Percentiles rank a stretch among this genome's conserved stretches.
These are phyloP conservation scores for Drosophila anomalata DNA, from an alignment of 2,888 invertebrate genomes.

Conservation along the genomic window DNA sequence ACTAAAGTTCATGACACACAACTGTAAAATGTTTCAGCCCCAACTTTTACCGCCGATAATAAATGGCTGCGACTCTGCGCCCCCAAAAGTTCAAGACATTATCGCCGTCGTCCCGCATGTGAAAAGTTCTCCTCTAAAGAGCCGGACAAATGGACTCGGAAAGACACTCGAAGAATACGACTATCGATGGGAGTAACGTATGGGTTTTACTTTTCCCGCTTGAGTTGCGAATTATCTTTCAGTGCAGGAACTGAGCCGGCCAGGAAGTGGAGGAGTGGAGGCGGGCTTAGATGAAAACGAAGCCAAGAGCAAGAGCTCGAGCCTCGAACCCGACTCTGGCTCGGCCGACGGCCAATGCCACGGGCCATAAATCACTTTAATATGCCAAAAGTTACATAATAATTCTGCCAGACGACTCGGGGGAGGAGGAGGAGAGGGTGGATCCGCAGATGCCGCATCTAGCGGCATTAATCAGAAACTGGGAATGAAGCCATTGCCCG, in stretches of 20 bases:
- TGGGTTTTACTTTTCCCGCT: not conserved
- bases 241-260: constrained; percentile 37
- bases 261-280: constrained; percentile 57
- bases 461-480: constrained; percentile 60
- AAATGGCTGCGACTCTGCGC: constrained; percentile 74
- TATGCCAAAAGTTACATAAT: constrained; percentile 79
- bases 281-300: constrained; percentile 54
- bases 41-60: constrained; percentile 73
- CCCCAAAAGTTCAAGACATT: constrained; percentile 70
- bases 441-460: constrained; percentile 19
- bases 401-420: constrained; percentile 62
- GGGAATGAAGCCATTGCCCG: constrained; percentile 58
- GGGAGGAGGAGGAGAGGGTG: constrained; percentile 23
- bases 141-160: constrained; percentile 24
- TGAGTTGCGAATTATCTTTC: constrained; percentile 10
- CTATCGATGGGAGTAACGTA: not conserved
- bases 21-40: constrained; percentile 74
- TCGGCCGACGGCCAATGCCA: constrained; percentile 72
- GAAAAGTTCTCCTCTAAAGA: constrained; percentile 60
- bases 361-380: constrained; percentile 77
- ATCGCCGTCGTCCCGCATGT: constrained; percentile 61
- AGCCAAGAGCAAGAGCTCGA: constrained; percentile 67
- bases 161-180: not conserved
- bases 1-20: constrained; percentile 77
- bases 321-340: constrained; percentile 13